Evolutionary conservation across 2,888 invertebrate species (phyloP).

Genomic region (Ditylenchus weischeri): DNA sequence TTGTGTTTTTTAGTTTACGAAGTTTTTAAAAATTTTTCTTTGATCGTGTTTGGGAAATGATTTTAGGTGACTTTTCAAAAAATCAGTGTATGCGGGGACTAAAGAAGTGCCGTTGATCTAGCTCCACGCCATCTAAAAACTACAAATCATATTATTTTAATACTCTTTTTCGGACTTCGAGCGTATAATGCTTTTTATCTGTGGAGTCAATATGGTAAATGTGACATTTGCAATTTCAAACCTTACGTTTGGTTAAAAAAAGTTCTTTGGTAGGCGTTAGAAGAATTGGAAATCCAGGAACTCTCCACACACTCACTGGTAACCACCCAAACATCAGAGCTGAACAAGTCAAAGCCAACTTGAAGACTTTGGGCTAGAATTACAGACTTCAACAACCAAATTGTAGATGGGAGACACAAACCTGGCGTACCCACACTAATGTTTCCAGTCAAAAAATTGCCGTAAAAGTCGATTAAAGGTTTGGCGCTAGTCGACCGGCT

Average conservation of each 20-base stretch:
- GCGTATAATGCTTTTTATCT: no score
- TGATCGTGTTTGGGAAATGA: no score
- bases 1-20: no score
- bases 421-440: slow-evolving; percentile 3
- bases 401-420: background rate
- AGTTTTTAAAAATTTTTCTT: no score
- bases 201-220: no score
- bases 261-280: background rate
- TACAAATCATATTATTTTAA: no score
- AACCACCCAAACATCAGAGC: slow-evolving; percentile 5
- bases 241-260: background rate
- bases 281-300: background rate
- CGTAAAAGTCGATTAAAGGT: slow-evolving; percentile 2
- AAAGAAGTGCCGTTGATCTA: no score
- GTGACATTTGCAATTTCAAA: background rate
- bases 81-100: no score
- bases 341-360: slow-evolving; percentile 5
- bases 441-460: background rate
- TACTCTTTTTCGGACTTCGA: no score
- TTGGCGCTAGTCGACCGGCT: background rate
- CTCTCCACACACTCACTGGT: background rate
- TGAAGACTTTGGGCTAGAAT: background rate
- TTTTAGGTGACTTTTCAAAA: no score
- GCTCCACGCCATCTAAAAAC: no score
- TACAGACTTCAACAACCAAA: background rate